Percentiles rank a stretch among this genome's conserved stretches.
Evolutionary conservation across 2,113 vertebrate species (phyloP).

Genomic region (Ptyas mucosa): DNA sequence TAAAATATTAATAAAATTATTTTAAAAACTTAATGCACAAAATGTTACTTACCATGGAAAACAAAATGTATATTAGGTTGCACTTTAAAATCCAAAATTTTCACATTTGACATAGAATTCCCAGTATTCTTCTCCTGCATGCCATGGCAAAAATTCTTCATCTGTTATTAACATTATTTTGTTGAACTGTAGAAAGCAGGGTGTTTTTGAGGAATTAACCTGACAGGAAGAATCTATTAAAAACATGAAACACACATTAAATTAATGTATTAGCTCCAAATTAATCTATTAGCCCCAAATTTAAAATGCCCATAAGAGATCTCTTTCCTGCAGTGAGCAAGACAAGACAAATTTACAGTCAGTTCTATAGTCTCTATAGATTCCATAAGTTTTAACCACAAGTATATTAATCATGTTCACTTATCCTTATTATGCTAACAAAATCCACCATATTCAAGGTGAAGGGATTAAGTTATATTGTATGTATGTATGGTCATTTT

Average conservation of each 20-base stretch:
- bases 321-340: not conserved
- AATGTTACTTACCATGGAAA: not conserved
- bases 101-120: conserved; percentile 59
- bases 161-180: conserved; percentile 66
- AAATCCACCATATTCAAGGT: not conserved
- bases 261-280: conserved; percentile 23
- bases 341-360: not conserved
- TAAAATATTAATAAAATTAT: not conserved
- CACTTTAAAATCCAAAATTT: conserved; percentile 57
- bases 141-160: conserved; percentile 78
- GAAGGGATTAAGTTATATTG: not conserved
- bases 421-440: not conserved
- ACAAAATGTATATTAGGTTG: not conserved
- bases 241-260: conserved; percentile 26
- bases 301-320: not conserved
- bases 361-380: not conserved
- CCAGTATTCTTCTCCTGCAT: conserved; percentile 80
- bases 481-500: not conserved
- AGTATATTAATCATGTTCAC: not conserved
- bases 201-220: conserved; percentile 31
- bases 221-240: conserved; percentile 62
- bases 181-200: conserved; percentile 68
- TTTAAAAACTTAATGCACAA: not conserved
- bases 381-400: not conserved
- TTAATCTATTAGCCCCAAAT: conserved; percentile 17